Base-by-base conservation (phyloP, 2,888 invertebrate genomes). In the Melolontha melolontha region DNA sequence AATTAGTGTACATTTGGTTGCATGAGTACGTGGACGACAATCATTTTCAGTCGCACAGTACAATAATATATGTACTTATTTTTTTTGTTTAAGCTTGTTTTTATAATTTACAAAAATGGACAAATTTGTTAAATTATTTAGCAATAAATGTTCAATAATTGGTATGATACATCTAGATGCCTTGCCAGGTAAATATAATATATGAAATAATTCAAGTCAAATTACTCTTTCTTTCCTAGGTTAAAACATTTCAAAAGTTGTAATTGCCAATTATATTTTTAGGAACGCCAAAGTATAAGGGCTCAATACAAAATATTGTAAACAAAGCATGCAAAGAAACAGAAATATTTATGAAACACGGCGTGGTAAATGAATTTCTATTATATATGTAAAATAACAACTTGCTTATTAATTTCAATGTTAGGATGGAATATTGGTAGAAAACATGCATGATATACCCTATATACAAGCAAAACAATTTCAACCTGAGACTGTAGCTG, bases 391-490 rank as follows among this genome's bases (percentile, higher is more conserved):
- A 5, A 8, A 16, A 1, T 47, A n/a, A n/a, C 14, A 11, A 47
- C n/a, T 16, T 16, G 7, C 7, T 7, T 6, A 4, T 4, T 59
- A 14, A 14, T 22, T 39, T 55, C 7, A 70, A 69, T 75, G 78
- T 71, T 72, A 92, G 92, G 90, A 92, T 81, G 90, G 87, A 1
- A 82, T 93, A 22, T 77, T 93, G 42, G 82, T 94, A 10, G 93
- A 93, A 84, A 93, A 93, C 78, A 93, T 93, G 93, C 88, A 92
- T 76, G 93, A 93, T 78, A 79, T 91, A 17, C 93, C 93, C 0
- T 94, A 93, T 76, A 77, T 90, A 1, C 86, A 86, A 75, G 82
- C 86, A 1, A 80, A 82, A 50, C 76, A 86, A 50, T 79, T 91
- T 57, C 88, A 88, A 1, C 90, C 92, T 0, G 93, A 93, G 82